phyloP scores from a whole-genome alignment of 2,113 vertebrate genomes.

The Rhabdornis inornatus region DNA sequence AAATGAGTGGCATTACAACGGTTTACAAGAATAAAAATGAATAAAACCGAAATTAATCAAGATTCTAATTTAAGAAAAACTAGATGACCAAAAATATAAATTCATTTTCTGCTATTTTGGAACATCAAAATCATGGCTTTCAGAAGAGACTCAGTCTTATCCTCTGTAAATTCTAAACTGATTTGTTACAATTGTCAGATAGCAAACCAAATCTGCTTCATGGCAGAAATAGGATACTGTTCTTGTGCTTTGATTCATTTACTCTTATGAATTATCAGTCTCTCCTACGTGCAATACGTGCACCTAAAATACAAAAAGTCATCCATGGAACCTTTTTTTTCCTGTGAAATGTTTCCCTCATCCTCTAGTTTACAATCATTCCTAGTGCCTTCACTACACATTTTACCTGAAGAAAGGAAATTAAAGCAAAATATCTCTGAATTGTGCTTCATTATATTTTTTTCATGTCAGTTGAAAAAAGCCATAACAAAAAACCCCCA shows the following conservation, averaged over 20 bases:
- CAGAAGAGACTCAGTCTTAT: not conserved
- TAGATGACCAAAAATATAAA: not conserved
- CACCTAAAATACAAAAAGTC: not conserved
- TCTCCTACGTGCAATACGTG: not conserved
- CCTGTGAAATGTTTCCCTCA: not conserved
- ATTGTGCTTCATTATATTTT: not conserved
- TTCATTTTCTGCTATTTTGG: not conserved
- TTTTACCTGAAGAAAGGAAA: not conserved
- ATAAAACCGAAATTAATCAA: not conserved
- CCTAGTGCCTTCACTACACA: not conserved
- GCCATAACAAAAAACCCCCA: accelerated
- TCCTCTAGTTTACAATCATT: not conserved
- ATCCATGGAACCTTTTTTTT: not conserved
- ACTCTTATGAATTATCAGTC: not conserved
- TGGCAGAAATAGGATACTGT: not conserved
- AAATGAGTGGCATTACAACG: not conserved
- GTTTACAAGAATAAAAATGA: not conserved
- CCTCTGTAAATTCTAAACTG: not conserved
- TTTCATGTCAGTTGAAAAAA: not conserved
- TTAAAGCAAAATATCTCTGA: not conserved
- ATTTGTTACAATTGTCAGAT: not conserved
- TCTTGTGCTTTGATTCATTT: not conserved
- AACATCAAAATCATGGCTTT: not conserved
- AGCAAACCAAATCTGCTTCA: not conserved
- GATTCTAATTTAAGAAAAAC: not conserved